These are phyloP conservation scores for Norana najaformis DNA, from an alignment of 2,888 invertebrate species.

Conservation along the genomic window DNA sequence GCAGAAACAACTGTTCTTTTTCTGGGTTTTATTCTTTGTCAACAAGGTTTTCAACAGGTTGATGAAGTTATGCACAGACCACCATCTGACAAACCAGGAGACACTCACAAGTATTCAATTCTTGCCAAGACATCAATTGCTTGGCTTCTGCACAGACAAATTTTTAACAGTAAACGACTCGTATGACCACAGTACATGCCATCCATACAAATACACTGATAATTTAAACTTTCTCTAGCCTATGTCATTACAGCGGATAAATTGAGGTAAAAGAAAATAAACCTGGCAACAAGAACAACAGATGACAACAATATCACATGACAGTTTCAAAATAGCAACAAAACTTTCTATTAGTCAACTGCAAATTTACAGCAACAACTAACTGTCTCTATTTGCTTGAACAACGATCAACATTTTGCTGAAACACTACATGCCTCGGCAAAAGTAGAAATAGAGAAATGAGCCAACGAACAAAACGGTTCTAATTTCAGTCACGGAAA, in stretches of 20 bases:
- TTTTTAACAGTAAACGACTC: background rate
- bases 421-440: slow-evolving; percentile 13
- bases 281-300: background rate
- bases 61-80: background rate
- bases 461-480: background rate
- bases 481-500: background rate
- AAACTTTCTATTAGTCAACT: slow-evolving; percentile 3
- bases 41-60: background rate
- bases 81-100: background rate
- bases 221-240: background rate
- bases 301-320: background rate
- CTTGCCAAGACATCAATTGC: background rate
- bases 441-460: background rate
- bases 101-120: background rate
- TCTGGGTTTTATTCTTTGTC: background rate
- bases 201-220: slow-evolving; percentile 13
- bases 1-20: slow-evolving; percentile 1
- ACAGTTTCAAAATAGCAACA: background rate
- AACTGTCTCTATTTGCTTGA: background rate
- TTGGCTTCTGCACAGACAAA: too few species aligned
- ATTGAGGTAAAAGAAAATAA: slow-evolving; percentile 6
- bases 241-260: background rate
- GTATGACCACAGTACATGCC: background rate
- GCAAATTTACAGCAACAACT: background rate
- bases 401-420: background rate